These are phyloP conservation scores for Zaprionus camerounensis DNA, from an alignment of 1,140 invertebrate species.

Conservation along the genomic window DNA sequence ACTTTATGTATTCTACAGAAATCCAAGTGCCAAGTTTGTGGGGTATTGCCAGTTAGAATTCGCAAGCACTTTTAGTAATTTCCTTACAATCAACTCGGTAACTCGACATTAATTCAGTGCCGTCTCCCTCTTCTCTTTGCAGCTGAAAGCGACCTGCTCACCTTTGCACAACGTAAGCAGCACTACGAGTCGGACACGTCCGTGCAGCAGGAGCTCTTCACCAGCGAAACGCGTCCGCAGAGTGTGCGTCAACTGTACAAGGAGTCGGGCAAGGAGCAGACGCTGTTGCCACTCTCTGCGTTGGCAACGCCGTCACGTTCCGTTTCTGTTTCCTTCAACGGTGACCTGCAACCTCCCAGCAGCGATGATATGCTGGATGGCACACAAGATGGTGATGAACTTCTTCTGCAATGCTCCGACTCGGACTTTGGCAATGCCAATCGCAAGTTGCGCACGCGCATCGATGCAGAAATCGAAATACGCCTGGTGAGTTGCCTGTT, in stretches of 20 bases:
- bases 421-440: slow-evolving; percentile 90
- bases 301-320: slow-evolving; percentile 59
- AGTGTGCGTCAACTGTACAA: slow-evolving; percentile 90
- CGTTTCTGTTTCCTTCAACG: slow-evolving; percentile 68
- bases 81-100: neutral
- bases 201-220: slow-evolving; percentile 89
- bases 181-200: slow-evolving; percentile 89
- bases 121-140: slow-evolving; percentile 84
- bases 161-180: slow-evolving; percentile 90
- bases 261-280: slow-evolving; percentile 87
- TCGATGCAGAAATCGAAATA: slow-evolving; percentile 94
- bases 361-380: slow-evolving; percentile 52
- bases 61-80: neutral
- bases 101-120: neutral
- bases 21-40: neutral
- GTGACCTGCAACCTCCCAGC: slow-evolving; percentile 29
- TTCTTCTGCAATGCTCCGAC: slow-evolving; percentile 89
- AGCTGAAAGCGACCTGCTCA: slow-evolving; percentile 94
- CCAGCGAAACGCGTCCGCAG: slow-evolving; percentile 86
- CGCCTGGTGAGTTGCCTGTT: slow-evolving; percentile 89
- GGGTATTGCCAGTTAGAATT: neutral
- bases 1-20: neutral
- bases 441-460: slow-evolving; percentile 87
- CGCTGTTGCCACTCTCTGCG: slow-evolving; percentile 72
- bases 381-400: slow-evolving; percentile 48